Base-by-base conservation (phyloP, 2,113 vertebrate genomes). In the Tragelaphus imberbis region DNA sequence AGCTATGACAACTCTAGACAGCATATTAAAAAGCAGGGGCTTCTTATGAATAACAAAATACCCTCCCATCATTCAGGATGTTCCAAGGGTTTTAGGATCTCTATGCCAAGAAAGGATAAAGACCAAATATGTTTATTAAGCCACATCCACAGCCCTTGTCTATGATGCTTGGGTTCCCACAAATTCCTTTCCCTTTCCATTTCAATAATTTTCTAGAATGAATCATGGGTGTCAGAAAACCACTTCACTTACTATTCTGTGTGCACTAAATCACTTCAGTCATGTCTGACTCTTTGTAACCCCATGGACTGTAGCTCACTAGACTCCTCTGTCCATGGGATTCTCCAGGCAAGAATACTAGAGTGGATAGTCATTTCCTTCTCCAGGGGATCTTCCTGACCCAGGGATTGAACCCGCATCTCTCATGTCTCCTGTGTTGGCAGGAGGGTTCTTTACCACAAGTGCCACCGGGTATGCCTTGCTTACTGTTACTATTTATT, bases 391-490 rank as follows among this genome's bases (percentile, higher is more conserved):
- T 75, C 71, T 44, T 75, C 5, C 5, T 40, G 71, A 14, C 36
- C 21, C 36, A 75, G 19, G 36, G 36, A 75, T 44, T 75, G 19
- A 75, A 44, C 36, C 36, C n/a, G 0, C 5, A 71, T 71, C 36
- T 75, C 71, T 75, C 11, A 25, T 40, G 21, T 44, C 71, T 44
- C 71, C 36, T 75, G 36, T 25, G 23, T 44, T 75, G 71, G 36
- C 11, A 75, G 21, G 71, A 40, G 21, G 23, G 71, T 44, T 44
- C 21, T 75, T 75, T 75, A 25, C 21, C 36, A 14, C 21, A 40
- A 75, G 36, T 40, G 21, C 21, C 71, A 75, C 71, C 0, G 0
- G 36, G 11, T 13, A 25, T 25, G 71, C 71, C 36, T 75, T 25
- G 6, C 36, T 27, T 44, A 44, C 71, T 75, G 12, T 47, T 28